These are phyloP conservation scores for Acrobasis repandana DNA, from an alignment of 2,888 invertebrate genomes.

Conservation along the genomic window DNA sequence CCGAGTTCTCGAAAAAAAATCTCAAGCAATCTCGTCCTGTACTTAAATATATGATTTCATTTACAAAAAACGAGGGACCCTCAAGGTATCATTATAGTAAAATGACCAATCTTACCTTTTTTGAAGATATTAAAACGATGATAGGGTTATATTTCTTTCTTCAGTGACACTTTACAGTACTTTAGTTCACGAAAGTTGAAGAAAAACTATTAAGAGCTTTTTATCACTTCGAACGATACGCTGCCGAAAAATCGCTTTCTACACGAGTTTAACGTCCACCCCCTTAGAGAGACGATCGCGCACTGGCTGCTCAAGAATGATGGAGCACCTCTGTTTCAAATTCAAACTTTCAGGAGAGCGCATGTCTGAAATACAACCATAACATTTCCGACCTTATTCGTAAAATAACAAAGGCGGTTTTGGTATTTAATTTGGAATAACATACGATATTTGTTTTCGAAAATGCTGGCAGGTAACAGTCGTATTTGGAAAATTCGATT, in stretches of 20 bases:
- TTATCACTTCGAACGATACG: constrained; percentile 14
- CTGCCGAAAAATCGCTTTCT: constrained; percentile 27
- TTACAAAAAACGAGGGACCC: constrained; percentile 18
- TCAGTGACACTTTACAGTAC: neutral
- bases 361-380: constrained; percentile 34
- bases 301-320: constrained; percentile 59
- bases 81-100: neutral
- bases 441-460: constrained; percentile 31
- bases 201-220: neutral
- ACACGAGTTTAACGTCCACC: constrained; percentile 39
- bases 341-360: constrained; percentile 44
- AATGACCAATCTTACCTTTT: constrained; percentile 17
- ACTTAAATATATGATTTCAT: constrained; percentile 30
- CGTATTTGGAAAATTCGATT: constrained; percentile 39
- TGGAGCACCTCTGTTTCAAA: constrained; percentile 55
- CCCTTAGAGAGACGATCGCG: constrained; percentile 38
- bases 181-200: constrained; percentile 16
- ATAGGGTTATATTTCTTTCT: neutral
- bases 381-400: constrained; percentile 22
- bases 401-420: neutral
- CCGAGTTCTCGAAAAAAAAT: neutral
- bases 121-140: constrained; percentile 18
- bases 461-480: constrained; percentile 60
- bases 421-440: constrained; percentile 1
- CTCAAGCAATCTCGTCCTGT: neutral